These are phyloP conservation scores for Andricus grossulariae DNA, from an alignment of 1,140 invertebrate genomes.

Conservation along the genomic window DNA sequence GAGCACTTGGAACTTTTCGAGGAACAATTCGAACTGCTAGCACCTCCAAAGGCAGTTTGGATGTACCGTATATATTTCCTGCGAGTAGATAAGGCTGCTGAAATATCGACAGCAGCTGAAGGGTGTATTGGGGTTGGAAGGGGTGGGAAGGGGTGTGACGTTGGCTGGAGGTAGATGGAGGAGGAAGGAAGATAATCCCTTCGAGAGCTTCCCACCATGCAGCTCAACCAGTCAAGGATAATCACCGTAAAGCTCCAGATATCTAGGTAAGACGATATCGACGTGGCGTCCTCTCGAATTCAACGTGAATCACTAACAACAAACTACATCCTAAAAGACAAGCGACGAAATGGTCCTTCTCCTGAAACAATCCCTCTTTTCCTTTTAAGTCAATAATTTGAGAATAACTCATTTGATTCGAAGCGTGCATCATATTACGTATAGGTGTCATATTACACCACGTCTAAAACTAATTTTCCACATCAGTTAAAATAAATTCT, in stretches of 20 bases:
- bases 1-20: background rate
- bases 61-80: slow-evolving; percentile 55
- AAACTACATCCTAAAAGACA: slow-evolving; percentile 48
- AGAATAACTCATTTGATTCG: no score
- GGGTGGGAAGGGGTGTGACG: slow-evolving; percentile 29
- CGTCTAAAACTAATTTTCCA: no score
- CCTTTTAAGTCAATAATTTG: no score
- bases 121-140: slow-evolving; percentile 59
- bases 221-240: slow-evolving; percentile 71
- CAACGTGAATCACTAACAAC: slow-evolving; percentile 45
- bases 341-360: slow-evolving; percentile 46
- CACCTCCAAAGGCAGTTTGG: slow-evolving; percentile 32
- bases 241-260: slow-evolving; percentile 67
- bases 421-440: no score
- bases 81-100: slow-evolving; percentile 69
- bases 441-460: no score
- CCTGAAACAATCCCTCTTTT: background rate
- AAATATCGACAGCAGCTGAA: slow-evolving; percentile 70
- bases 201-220: slow-evolving; percentile 60
- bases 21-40: background rate
- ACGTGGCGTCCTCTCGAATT: slow-evolving; percentile 61
- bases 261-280: slow-evolving; percentile 64
- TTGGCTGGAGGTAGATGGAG: slow-evolving; percentile 31
- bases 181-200: slow-evolving; percentile 62
- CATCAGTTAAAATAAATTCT: no score